Base-by-base conservation (phyloP, 2,113 vertebrate genomes). In the Poeciliopsis turrubarensis region DNA sequence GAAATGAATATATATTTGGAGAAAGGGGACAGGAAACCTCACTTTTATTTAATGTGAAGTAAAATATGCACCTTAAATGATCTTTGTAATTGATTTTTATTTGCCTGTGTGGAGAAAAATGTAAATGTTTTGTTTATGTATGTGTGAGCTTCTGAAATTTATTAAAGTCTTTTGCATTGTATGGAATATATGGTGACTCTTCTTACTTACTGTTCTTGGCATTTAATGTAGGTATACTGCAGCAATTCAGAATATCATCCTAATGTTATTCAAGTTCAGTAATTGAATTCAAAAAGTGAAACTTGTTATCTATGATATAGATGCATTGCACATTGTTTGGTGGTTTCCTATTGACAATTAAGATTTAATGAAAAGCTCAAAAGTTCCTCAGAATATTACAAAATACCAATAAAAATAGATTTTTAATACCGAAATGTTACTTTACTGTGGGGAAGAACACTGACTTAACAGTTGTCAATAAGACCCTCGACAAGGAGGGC, bases 101-200 rank as follows among this genome's bases (percentile, higher is more conserved):
- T 95, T 95, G 93, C 93, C 92, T 92, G 91, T 93, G 94, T 95
- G 90, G 90, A 93, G 89, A 93, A 88, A 92, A 90, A 79, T 95
- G 94, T 95, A 92, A 93, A 89, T 94, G 93, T 95, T 94, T 90
- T 94, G 93, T 95, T 94, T 90, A 92, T 95, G 93, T 95, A 94
- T 95, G 94, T 95, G 94, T 94, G 91, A 90, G 94, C 94, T 95
- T 95, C 89, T 90, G 89, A 92, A 92, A 87, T 94, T 95, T 92
- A 95, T 95, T 95, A 95, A 95, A 95, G 94, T 95, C 89, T 95
- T 95, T 95, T 95, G 93, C 94, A 95, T 93, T 93, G 90, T 95
- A 94, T 85, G 86, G 87, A 84, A 91, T 79, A 93, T 90, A 91
- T 84, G 86, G 92, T 30, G 92, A 90, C 89, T 94, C 92, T 87